phyloP scores from a whole-genome alignment of 2,888 invertebrate species.

The Epicampocera succincta region DNA sequence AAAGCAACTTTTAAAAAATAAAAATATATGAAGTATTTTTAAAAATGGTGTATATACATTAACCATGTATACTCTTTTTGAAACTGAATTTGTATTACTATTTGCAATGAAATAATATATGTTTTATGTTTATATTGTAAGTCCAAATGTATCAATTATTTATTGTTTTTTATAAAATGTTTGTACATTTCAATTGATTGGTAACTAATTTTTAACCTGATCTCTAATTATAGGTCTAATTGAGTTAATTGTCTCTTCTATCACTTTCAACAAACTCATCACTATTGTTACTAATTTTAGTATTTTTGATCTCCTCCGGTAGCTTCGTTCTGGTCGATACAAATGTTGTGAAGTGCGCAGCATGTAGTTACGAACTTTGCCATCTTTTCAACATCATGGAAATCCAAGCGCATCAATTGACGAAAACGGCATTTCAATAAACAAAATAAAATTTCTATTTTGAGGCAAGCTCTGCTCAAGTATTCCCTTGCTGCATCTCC shows the following conservation, averaged over 20 bases:
- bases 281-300: not conserved
- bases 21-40: no score
- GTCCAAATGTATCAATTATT: no score
- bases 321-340: conserved; percentile 66
- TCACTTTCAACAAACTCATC: not conserved
- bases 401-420: no score
- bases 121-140: no score
- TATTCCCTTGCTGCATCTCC: not conserved
- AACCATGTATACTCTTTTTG: no score
- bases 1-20: no score
- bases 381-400: conserved; percentile 59
- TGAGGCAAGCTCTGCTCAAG: conserved; percentile 70
- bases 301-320: not conserved
- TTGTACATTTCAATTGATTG: not conserved
- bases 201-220: not conserved
- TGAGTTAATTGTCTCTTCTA: not conserved
- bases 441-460: conserved; percentile 76
- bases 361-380: conserved; percentile 72
- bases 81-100: no score
- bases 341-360: no score
- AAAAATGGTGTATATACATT: no score
- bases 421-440: conserved; percentile 72
- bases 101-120: not conserved
- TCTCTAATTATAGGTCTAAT: not conserved
- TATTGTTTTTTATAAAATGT: not conserved